Percentiles rank a stretch among this genome's conserved stretches.
Evolutionary conservation across 2,888 invertebrate species (phyloP).

Genomic region (Halictus quadricinctus): DNA sequence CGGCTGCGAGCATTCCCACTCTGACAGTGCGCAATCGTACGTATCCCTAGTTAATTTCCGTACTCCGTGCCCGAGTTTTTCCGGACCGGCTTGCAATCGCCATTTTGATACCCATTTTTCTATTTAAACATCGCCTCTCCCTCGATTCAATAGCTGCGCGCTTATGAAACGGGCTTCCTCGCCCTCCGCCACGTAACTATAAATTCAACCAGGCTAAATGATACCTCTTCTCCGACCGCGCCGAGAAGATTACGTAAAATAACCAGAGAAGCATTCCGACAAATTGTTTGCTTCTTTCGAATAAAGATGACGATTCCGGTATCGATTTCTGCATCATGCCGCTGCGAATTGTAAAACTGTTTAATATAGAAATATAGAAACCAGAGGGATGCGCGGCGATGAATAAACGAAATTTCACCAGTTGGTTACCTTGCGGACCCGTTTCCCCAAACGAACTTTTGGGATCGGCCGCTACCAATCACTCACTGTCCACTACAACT

Average conservation of each 20-base stretch:
- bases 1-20: constrained; percentile 26
- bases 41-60: constrained; percentile 24
- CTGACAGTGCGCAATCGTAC: constrained; percentile 4
- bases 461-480: constrained; percentile 68
- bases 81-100: neutral
- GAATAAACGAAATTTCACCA: constrained; percentile 60
- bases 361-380: constrained; percentile 17
- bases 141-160: neutral
- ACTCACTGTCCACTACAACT: constrained; percentile 72
- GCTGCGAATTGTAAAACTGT: constrained; percentile 37
- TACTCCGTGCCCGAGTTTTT: neutral
- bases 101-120: constrained; percentile 17
- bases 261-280: neutral
- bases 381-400: constrained; percentile 41
- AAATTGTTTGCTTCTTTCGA: neutral
- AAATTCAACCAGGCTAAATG: neutral
- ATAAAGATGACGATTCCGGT: too few relatives aligned
- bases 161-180: constrained; percentile 4
- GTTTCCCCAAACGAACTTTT: constrained; percentile 58
- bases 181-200: neutral
- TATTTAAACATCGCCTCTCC: neutral
- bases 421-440: constrained; percentile 43
- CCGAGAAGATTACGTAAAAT: neutral
- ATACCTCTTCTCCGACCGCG: neutral
- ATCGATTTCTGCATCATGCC: neutral